A percentile compares a stretch with the other conserved stretches of the same genome.
phyloP scores from a whole-genome alignment of 1,140 invertebrate genomes.

The Myzus persicae region DNA sequence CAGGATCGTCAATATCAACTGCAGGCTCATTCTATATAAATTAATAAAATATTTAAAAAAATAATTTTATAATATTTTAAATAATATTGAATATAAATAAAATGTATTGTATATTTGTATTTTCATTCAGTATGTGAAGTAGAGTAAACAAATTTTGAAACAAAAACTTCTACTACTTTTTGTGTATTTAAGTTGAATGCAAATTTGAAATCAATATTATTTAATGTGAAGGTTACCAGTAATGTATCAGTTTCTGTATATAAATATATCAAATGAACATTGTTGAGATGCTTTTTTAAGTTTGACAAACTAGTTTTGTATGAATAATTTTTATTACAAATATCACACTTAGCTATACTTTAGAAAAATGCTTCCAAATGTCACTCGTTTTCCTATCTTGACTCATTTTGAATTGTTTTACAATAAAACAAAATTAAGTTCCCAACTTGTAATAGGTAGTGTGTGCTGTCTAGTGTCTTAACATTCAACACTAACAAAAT shows the following conservation, averaged over 20 bases:
- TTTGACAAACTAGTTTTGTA: not conserved
- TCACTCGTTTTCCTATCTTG: not conserved
- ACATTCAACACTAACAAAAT: not conserved
- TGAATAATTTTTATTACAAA: slow-evolving; percentile 28
- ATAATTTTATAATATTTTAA: not conserved
- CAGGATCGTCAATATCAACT: not conserved
- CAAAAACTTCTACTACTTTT: not conserved
- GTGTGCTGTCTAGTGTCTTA: not conserved
- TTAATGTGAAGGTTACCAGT: not conserved
- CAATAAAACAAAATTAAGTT: not conserved
- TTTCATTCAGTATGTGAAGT: slow-evolving; percentile 12
- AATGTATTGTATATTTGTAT: not conserved
- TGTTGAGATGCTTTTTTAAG: slow-evolving; percentile 6
- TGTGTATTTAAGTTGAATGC: not conserved
- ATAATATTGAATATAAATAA: slow-evolving; percentile 12
- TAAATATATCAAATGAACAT: slow-evolving; percentile 20
- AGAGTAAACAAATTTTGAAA: not conserved
- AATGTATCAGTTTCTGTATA: not conserved
- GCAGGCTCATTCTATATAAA: slow-evolving; percentile 24
- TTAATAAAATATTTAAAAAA: slow-evolving; percentile 26
- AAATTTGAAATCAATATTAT: not conserved
- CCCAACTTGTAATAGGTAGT: not conserved
- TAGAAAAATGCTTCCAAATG: slow-evolving; percentile 11
- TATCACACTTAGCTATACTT: slow-evolving; percentile 29
- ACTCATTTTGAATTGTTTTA: not conserved